Evolutionary conservation across 1,140 invertebrate species (phyloP).

Genomic region (Venturia canescens): DNA sequence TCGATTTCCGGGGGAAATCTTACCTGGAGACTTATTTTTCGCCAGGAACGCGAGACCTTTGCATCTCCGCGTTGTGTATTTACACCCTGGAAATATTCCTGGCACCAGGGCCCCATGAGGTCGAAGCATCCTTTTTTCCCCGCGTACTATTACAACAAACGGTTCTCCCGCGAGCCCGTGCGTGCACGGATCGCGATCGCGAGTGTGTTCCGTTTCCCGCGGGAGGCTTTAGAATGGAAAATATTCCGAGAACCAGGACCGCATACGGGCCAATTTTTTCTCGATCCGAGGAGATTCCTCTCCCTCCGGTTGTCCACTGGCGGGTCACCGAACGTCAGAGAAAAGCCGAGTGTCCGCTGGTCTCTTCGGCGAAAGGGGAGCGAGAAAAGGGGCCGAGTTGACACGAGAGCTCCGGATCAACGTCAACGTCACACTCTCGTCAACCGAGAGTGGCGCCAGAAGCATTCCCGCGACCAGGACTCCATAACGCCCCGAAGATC

Average conservation of each 20-base stretch:
- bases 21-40: slow-evolving; percentile 28
- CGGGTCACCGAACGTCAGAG: neutral
- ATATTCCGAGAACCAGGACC: slow-evolving; percentile 63
- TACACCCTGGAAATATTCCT: slow-evolving; percentile 62
- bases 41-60: neutral
- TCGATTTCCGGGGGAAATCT: neutral
- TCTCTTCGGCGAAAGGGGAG: neutral
- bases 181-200: neutral
- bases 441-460: slow-evolving; percentile 69
- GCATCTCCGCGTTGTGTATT: slow-evolving; percentile 43
- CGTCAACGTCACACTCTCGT: slow-evolving; percentile 69
- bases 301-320: neutral
- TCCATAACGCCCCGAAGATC: slow-evolving; percentile 60
- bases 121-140: neutral
- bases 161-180: neutral
- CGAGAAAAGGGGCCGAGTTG: neutral
- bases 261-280: slow-evolving; percentile 47
- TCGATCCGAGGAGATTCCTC: neutral
- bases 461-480: slow-evolving; percentile 71
- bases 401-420: neutral
- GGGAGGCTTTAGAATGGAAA: slow-evolving; percentile 55
- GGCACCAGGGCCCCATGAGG: slow-evolving; percentile 60
- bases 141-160: neutral
- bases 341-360: neutral
- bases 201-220: slow-evolving; percentile 19